These are phyloP conservation scores for Holothuria scabra DNA, from an alignment of 53 echinoderm and acorn worm genomes.

Conservation along the genomic window DNA sequence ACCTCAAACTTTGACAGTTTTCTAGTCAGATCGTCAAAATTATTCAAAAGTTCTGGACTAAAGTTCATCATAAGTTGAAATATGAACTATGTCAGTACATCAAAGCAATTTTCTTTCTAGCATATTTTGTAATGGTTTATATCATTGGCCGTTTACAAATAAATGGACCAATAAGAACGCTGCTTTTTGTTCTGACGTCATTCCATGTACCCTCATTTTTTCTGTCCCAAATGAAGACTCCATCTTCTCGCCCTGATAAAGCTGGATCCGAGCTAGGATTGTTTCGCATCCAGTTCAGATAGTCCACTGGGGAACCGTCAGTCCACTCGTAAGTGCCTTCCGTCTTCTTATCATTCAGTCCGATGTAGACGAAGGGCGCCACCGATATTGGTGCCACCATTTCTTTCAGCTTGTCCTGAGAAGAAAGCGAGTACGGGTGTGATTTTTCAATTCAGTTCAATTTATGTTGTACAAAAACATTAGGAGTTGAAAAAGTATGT, in stretches of 20 bases:
- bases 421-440: background rate
- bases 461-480: too few relatives aligned
- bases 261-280: conserved; percentile 1
- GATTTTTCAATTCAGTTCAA: too few relatives aligned
- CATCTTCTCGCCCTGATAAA: conserved; percentile 2
- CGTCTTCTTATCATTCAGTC: background rate
- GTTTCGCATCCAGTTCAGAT: background rate
- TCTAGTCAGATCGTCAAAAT: too few relatives aligned
- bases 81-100: too few relatives aligned
- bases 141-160: conserved; percentile 23
- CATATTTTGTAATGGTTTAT: background rate
- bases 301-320: conserved; percentile 18
- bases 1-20: too few relatives aligned
- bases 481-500: too few relatives aligned
- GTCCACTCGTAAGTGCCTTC: conserved; percentile 15
- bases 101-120: too few relatives aligned
- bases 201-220: conserved; percentile 20
- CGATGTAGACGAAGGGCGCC: conserved; percentile 25
- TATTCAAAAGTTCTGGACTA: too few relatives aligned
- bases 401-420: background rate
- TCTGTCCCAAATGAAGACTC: conserved; percentile 24
- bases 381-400: background rate
- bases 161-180: conserved; percentile 22
- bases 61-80: too few relatives aligned
- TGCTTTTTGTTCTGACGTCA: background rate